These are phyloP conservation scores for Axis porcinus DNA, from an alignment of 2,113 vertebrate species.

Conservation along the genomic window DNA sequence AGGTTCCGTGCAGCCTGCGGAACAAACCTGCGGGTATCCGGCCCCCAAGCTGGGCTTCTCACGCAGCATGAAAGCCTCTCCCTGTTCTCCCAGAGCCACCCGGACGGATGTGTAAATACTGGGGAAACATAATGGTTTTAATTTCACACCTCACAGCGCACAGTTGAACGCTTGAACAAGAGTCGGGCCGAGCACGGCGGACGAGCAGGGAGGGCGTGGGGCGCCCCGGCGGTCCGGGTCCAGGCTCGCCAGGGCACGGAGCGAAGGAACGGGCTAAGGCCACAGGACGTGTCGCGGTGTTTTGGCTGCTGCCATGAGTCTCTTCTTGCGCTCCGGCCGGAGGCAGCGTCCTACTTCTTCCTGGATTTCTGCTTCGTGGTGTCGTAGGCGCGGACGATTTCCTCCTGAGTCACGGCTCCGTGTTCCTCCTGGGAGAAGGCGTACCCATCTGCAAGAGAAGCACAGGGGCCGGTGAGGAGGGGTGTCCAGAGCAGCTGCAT, in stretches of 20 bases:
- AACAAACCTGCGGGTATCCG: background rate
- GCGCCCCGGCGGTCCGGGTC: slow-evolving; percentile 21
- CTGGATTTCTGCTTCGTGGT: slow-evolving; percentile 91
- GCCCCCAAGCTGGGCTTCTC: background rate
- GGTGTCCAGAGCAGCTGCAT: rapidly evolving
- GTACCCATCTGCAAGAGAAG: slow-evolving; percentile 89
- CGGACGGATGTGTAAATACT: slow-evolving; percentile 53
- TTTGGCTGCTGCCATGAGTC: slow-evolving; percentile 69
- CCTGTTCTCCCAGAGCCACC: slow-evolving; percentile 14
- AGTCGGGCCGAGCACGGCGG: slow-evolving; percentile 75
- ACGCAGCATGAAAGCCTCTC: slow-evolving; percentile 4
- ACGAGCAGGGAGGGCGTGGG: slow-evolving; percentile 38
- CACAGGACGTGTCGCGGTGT: slow-evolving; percentile 81
- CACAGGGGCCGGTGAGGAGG: background rate
- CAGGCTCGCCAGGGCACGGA: slow-evolving; percentile 58
- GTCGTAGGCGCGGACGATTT: slow-evolving; percentile 96
- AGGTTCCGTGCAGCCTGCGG: background rate
- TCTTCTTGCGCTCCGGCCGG: slow-evolving; percentile 56
- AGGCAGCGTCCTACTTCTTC: slow-evolving; percentile 82
- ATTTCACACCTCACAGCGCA: slow-evolving; percentile 81
- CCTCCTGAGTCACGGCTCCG: slow-evolving; percentile 94
- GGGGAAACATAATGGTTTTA: slow-evolving; percentile 75
- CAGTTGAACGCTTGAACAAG: slow-evolving; percentile 76
- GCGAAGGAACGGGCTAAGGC: slow-evolving; percentile 84
- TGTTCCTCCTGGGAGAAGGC: slow-evolving; percentile 99